Conservation (phyloP, 2,888 invertebrate species). For the Oxytorus armatus region DNA sequence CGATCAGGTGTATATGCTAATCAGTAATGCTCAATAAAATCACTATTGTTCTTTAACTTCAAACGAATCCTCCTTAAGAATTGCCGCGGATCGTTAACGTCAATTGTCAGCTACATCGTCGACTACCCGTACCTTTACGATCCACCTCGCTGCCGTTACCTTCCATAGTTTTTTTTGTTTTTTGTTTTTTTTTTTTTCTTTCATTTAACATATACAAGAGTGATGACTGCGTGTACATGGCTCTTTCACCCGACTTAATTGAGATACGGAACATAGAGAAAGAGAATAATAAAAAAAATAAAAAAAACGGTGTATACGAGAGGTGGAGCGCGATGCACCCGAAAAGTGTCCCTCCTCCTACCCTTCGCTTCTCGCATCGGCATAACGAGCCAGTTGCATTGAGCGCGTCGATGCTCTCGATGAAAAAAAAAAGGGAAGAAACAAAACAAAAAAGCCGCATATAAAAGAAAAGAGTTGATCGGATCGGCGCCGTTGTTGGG, state of each 20-base stretch:
- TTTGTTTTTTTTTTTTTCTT: constrained; percentile 23
- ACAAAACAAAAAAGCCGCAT: constrained; percentile 47
- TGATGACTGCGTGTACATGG: constrained; percentile 62
- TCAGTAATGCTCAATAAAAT: neutral
- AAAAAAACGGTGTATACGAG: constrained; percentile 10
- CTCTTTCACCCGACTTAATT: constrained; percentile 65
- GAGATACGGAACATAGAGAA: constrained; percentile 64
- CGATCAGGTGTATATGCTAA: neutral
- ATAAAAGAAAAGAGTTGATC: constrained; percentile 61
- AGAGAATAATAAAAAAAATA: constrained; percentile 25
- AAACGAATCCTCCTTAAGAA: constrained; percentile 7
- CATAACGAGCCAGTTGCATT: constrained; percentile 65
- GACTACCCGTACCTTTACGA: constrained; percentile 14
- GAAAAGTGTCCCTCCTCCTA: constrained; percentile 60
- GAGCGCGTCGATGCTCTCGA: constrained; percentile 62
- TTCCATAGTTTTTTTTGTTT: constrained; percentile 11
- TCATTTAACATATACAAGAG: constrained; percentile 58
- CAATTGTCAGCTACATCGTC: constrained; percentile 43
- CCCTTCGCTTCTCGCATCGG: constrained; percentile 44
- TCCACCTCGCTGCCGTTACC: constrained; percentile 19
- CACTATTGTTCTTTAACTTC: constrained; percentile 3
- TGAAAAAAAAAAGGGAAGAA: constrained; percentile 40
- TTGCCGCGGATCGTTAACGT: constrained; percentile 30
- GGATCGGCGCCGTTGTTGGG: constrained; percentile 64
- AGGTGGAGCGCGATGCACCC: constrained; percentile 46